These are phyloP conservation scores for Lytechinus pictus DNA, from an alignment of 35 echinoderm and acorn worm genomes.

Conservation along the genomic window DNA sequence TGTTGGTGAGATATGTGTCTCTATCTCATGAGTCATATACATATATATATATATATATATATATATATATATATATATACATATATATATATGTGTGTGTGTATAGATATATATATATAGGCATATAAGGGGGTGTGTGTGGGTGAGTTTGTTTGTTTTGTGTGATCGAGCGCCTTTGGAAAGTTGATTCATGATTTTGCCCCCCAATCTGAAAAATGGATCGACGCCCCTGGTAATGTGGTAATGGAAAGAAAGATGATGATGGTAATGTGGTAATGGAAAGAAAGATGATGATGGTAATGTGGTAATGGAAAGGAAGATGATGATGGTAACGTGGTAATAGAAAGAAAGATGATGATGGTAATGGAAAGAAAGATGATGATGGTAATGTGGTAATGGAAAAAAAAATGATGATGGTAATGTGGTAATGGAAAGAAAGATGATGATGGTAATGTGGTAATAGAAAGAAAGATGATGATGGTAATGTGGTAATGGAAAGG, in stretches of 20 bases:
- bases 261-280: background rate
- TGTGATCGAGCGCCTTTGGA: no score
- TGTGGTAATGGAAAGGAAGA: background rate
- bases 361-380: background rate
- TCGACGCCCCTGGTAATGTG: background rate
- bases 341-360: background rate
- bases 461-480: background rate
- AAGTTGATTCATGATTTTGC: no score
- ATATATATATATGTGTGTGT: no score
- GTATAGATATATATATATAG: no score
- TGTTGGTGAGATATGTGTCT: no score
- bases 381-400: background rate
- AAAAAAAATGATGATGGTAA: no score
- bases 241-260: background rate
- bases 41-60: no score
- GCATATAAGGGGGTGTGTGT: no score
- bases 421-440: background rate
- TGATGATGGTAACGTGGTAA: background rate
- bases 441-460: background rate
- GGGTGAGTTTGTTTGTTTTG: no score
- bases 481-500: background rate
- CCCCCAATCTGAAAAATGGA: no score
- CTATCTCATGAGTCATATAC: no score
- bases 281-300: background rate
- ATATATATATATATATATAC: no score